phyloP scores from a whole-genome alignment of 2,888 invertebrate species.

The Spilosoma lubricipeda region DNA sequence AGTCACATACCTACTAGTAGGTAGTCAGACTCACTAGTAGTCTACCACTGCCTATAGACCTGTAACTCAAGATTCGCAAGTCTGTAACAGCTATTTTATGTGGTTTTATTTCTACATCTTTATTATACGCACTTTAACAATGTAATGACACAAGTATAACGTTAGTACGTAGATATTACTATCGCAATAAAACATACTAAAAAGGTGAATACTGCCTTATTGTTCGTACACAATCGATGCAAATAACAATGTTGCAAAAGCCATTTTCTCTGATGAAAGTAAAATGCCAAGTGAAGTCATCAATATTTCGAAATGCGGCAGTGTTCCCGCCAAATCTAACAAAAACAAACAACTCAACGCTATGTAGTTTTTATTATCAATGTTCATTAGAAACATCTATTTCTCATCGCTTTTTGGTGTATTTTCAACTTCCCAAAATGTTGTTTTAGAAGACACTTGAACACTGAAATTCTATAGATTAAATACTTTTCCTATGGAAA shows the following conservation, averaged over 20 bases:
- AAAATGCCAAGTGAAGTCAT: conserved; percentile 49
- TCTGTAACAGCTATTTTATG: neutral
- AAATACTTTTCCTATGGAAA: neutral
- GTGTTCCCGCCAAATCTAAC: neutral
- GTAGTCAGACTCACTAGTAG: no score
- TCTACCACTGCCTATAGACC: no score
- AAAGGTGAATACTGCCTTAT: conserved; percentile 8
- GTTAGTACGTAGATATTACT: neutral
- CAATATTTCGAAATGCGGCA: conserved; percentile 43
- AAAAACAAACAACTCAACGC: neutral
- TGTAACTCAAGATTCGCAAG: no score
- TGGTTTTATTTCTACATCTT: neutral
- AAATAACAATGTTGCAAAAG: conserved; percentile 16
- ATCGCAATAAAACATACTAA: conserved; percentile 7
- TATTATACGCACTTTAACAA: neutral
- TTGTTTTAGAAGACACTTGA: neutral
- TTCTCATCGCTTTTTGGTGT: neutral
- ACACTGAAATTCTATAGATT: no score
- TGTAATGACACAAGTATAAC: neutral
- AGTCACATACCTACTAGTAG: no score
- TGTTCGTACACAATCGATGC: conserved; percentile 20
- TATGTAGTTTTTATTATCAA: no score
- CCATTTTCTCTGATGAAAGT: conserved; percentile 44
- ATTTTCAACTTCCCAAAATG: no score
- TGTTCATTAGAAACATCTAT: neutral